Base-by-base conservation (phyloP, 2,113 vertebrate genomes). In the Equus quagga region DNA sequence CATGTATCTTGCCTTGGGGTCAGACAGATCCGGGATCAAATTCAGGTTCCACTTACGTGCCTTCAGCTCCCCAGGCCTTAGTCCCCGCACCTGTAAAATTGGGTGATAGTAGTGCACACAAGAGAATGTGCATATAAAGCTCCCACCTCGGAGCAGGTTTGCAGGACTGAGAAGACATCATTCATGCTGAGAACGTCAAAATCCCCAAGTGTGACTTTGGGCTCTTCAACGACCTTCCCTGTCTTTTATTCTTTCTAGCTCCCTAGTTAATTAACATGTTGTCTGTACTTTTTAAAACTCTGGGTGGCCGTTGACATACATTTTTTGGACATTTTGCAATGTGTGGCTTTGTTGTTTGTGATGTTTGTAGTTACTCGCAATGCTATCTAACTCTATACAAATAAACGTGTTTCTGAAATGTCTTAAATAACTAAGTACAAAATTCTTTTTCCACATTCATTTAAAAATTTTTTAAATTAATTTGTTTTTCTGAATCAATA, bases 331-430 rank as follows among this genome's bases (percentile, higher is more conserved):
- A 83, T 84, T 49, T 6, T n/a, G 19, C 54, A 90, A 24, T 72
- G 56, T 70, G 54, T 70, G 69, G 60, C 24, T 49, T 93, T 76
- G n/a, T 26, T 44, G 64, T 60, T 28, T 87, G 51, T 19, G 72
- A 54, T 60, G 33, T 96, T 88, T 26, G 0, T 44, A 70, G 49
- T 69, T 81, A 92, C 11, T 88, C 26, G 60, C n/a, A 67, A 72
- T 86, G 2, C 46, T 65, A 84, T 89, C n/a, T 78, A 84, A 93
- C 24, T 33, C 60, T 62, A 67, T 36, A 85, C 69, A 79, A 91
- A 78, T 75, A 91, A 84, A 49, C 36, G 23, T 58, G 67, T 82
- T 93, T 93, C 49, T 69, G 60, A 93, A 82, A 83, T 64, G 54
- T 81, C 51, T 21, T 46, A 56, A 54, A 67, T 67, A 49, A 70